phyloP scores from a whole-genome alignment of 2,888 invertebrate species.

The Drosophila atripex region DNA sequence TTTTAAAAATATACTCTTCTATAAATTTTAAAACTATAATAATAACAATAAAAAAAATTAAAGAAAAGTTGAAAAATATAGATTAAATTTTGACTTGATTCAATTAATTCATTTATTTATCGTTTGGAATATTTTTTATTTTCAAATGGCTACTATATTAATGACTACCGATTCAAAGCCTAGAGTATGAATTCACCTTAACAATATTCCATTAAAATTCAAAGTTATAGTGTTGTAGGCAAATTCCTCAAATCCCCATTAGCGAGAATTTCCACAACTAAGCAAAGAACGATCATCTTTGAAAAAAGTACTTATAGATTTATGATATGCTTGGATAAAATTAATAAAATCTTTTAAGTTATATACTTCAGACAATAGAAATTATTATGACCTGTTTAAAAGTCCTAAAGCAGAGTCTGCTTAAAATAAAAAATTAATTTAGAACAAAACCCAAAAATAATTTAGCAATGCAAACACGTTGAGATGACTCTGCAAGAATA shows the following conservation, averaged over 20 bases:
- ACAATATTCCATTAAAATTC: conserved; percentile 2
- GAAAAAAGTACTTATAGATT: not conserved
- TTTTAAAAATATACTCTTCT: not conserved
- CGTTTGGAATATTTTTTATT: too few relatives aligned
- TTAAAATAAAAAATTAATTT: not conserved
- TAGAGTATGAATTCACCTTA: not conserved
- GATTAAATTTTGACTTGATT: too few relatives aligned
- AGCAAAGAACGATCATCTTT: not conserved
- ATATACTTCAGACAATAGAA: not conserved
- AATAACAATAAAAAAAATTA: too few relatives aligned
- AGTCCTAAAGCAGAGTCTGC: not conserved
- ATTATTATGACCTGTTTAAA: not conserved
- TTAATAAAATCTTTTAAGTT: too few relatives aligned
- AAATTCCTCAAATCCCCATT: conserved; percentile 6
- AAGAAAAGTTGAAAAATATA: too few relatives aligned
- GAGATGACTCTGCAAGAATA: conserved; percentile 34
- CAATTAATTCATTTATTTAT: too few relatives aligned
- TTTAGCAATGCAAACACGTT: conserved; percentile 22
- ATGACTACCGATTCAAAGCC: not conserved
- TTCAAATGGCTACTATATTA: too few relatives aligned
- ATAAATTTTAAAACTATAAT: not conserved
- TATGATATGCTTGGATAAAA: too few relatives aligned
- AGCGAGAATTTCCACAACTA: not conserved
- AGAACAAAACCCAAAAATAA: not conserved
- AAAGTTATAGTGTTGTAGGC: not conserved